phyloP scores from a whole-genome alignment of 37 sponge, comb jelly and placozoan genomes.

The Chondrosia reniformis region DNA sequence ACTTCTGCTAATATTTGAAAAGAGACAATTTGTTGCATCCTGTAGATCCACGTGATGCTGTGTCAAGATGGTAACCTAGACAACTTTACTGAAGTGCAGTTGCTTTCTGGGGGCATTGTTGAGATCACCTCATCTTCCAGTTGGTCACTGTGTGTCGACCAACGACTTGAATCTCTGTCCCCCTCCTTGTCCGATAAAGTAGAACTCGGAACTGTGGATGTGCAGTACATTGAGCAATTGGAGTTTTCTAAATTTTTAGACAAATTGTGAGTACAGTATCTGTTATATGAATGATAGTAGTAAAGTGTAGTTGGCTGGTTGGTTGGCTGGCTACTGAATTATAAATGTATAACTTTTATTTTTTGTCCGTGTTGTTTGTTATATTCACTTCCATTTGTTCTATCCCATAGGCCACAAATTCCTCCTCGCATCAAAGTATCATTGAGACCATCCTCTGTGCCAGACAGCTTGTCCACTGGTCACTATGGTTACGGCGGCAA shows the following conservation, averaged over 20 bases:
- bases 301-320: no score
- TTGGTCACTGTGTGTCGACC: neutral
- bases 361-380: no score
- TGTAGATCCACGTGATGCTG: neutral
- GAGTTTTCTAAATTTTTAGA: slow-evolving; percentile 36
- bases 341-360: no score
- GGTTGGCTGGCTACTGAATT: no score
- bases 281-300: no score
- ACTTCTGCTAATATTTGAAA: no score
- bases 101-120: neutral
- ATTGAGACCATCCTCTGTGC: neutral
- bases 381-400: no score
- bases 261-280: slow-evolving; percentile 30
- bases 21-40: neutral
- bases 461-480: no score
- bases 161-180: neutral
- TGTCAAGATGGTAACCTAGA: neutral
- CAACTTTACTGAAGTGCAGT: neutral
- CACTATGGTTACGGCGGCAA: no score
- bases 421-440: slow-evolving; percentile 8
- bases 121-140: neutral
- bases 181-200: neutral
- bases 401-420: neutral
- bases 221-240: slow-evolving; percentile 32
- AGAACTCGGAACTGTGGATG: slow-evolving; percentile 51